Evolutionary conservation across 2,888 invertebrate genomes (phyloP).

Genomic region (Tinea trinotella): DNA sequence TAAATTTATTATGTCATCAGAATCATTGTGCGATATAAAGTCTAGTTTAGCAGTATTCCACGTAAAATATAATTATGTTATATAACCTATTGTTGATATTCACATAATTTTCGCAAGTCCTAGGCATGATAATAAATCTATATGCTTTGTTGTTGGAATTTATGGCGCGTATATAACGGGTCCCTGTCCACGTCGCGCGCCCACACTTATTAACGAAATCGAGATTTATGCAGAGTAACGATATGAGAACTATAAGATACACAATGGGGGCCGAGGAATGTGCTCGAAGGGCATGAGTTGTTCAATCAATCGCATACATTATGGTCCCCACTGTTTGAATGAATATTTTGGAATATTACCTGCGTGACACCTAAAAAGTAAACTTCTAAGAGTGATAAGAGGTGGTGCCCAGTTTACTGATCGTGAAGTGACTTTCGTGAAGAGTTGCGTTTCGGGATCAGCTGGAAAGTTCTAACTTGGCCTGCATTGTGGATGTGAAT

Average conservation of each 20-base stretch:
- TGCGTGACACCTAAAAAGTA: no score
- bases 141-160: constrained; percentile 27
- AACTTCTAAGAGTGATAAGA: no score
- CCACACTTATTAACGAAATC: constrained; percentile 64
- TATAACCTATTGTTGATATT: not conserved
- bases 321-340: not conserved
- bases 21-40: no score
- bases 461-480: no score
- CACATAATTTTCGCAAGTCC: not conserved
- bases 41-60: no score
- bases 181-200: constrained; percentile 55
- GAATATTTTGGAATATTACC: not conserved
- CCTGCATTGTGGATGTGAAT: no score
- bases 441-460: no score
- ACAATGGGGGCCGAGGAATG: constrained; percentile 63
- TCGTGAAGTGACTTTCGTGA: no score
- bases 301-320: not conserved
- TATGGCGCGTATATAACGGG: constrained; percentile 44
- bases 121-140: not conserved
- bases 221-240: constrained; percentile 49
- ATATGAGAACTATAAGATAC: constrained; percentile 50
- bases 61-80: not conserved
- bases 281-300: constrained; percentile 34
- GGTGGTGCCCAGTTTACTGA: no score
- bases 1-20: no score